A percentile compares a stretch with the other conserved stretches of the same genome.
phyloP scores from a whole-genome alignment of 2,113 vertebrate genomes.

The human region DNA sequence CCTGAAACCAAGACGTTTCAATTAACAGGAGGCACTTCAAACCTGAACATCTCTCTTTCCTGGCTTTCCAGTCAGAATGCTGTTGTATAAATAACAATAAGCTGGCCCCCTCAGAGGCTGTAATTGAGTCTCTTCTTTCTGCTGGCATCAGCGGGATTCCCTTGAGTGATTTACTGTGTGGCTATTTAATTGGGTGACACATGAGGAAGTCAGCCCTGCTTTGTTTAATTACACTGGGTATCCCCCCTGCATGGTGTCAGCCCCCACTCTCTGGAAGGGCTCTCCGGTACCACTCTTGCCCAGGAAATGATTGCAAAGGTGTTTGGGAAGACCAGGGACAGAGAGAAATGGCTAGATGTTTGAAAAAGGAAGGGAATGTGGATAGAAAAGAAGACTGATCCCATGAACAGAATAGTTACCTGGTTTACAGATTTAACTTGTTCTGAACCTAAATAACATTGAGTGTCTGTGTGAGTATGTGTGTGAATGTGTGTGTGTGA shows the following conservation, averaged over 20 bases:
- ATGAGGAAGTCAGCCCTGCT: neutral
- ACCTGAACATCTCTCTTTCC: conserved; percentile 61
- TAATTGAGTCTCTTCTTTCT: conserved; percentile 83
- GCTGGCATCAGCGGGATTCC: conserved; percentile 76
- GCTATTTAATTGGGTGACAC: conserved; percentile 57
- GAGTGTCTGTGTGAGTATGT: neutral
- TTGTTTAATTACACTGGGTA: conserved; percentile 52
- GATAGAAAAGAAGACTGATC: neutral
- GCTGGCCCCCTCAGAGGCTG: conserved; percentile 75
- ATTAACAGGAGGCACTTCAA: conserved; percentile 51
- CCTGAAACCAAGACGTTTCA: conserved; percentile 54
- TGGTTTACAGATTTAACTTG: neutral
- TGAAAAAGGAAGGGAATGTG: neutral
- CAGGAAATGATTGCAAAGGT: neutral
- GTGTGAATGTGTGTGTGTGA: neutral
- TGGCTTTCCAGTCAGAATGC: conserved; percentile 50
- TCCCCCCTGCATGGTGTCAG: accelerated
- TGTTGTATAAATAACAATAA: conserved; percentile 83
- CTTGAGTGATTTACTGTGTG: conserved; percentile 60
- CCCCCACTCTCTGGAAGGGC: neutral
- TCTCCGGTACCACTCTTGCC: neutral
- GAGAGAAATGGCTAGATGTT: neutral
- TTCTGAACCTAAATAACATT: neutral
- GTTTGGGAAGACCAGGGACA: neutral
- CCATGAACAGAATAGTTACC: neutral